Evolutionary conservation across 2,888 invertebrate species (phyloP).

Genomic region (Oithona nana): DNA sequence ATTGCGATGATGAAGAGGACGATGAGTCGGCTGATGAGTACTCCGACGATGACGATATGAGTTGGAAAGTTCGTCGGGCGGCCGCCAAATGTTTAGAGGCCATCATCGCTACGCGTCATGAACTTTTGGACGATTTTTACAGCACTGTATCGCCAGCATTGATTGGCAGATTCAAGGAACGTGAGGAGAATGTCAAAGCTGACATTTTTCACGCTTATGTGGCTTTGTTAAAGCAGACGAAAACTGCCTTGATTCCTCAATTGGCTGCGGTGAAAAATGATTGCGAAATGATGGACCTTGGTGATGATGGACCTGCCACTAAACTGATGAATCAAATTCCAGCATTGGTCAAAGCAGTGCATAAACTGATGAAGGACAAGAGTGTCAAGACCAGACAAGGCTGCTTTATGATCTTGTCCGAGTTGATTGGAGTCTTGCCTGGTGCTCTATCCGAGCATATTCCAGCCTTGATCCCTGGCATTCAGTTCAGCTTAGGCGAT

Average conservation of each 20-base stretch:
- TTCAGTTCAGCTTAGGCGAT: slow-evolving; percentile 55
- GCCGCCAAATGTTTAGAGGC: slow-evolving; percentile 96
- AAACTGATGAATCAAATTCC: slow-evolving; percentile 37
- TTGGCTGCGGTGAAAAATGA: slow-evolving; percentile 22
- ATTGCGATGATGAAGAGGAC: slow-evolving; percentile 40
- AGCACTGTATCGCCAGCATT: slow-evolving; percentile 70
- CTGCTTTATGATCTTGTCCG: slow-evolving; percentile 72
- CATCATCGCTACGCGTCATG: slow-evolving; percentile 74
- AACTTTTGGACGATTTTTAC: slow-evolving; percentile 73
- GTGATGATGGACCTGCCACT: slow-evolving; percentile 27
- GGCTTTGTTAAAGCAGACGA: slow-evolving; percentile 58
- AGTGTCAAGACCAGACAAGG: slow-evolving; percentile 75
- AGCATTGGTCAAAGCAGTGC: slow-evolving; percentile 64
- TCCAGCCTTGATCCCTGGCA: slow-evolving; percentile 64
- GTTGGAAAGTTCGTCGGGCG: slow-evolving; percentile 91
- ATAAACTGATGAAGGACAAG: slow-evolving; percentile 64
- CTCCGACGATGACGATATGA: slow-evolving; percentile 98
- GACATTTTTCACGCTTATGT: slow-evolving; percentile 94
- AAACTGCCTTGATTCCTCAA: neutral
- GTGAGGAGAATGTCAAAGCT: slow-evolving; percentile 96
- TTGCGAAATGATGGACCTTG: slow-evolving; percentile 29
- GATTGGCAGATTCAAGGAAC: slow-evolving; percentile 81
- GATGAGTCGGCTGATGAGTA: slow-evolving; percentile 62
- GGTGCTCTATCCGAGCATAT: slow-evolving; percentile 70
- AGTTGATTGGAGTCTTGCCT: slow-evolving; percentile 69